Base-by-base conservation (phyloP, 2,888 invertebrate species). In the Melitaea athalia region DNA sequence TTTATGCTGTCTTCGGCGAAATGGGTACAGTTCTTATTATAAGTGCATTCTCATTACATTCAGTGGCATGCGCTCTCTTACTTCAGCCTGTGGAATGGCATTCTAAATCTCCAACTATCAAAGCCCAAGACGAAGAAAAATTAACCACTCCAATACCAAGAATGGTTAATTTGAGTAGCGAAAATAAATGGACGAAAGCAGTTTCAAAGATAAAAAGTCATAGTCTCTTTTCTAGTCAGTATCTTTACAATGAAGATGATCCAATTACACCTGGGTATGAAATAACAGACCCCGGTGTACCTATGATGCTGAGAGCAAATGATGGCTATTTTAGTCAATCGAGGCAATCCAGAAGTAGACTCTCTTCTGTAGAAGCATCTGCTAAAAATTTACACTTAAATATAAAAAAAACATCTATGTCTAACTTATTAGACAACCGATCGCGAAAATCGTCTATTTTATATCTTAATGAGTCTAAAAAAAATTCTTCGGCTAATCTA, bases 61-160 rank as follows among this genome's bases (percentile, higher is more conserved):
- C 95, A 0, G 85, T 96, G 62, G 94, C 94, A 38, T 95, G 95
- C 74, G 94, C 95, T 3, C 87, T 95, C 68, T 84, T 96, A 63
- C 86, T 96, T 55, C 96, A 96, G 79, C 96, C 96, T 4, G 95
- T 96, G 0, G 94, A 95, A 82, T 95, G 95, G 95, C 96, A 96
- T 80, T 88, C 93, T 5, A 94, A 94, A 79, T 91, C 87, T 76
- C 81, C 83, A 70, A 73, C 72, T 5, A 47, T 73, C n/a, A 82
- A 85, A 68, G 76, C 77, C 62, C 73, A 77, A 66, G 84, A 86
- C 43, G 84, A 84, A 73, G 81, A 88, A 67, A 87, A 84, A 64
- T 72, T 87, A 24, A 67, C 88, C 1, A 79, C 64, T 7, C 57
- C 74, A 63, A 68, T 74, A 5, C 63, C 81, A 66, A 43, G 70